Evolutionary conservation across 2,113 vertebrate species (phyloP).

Genomic region (Dinomys branickii): DNA sequence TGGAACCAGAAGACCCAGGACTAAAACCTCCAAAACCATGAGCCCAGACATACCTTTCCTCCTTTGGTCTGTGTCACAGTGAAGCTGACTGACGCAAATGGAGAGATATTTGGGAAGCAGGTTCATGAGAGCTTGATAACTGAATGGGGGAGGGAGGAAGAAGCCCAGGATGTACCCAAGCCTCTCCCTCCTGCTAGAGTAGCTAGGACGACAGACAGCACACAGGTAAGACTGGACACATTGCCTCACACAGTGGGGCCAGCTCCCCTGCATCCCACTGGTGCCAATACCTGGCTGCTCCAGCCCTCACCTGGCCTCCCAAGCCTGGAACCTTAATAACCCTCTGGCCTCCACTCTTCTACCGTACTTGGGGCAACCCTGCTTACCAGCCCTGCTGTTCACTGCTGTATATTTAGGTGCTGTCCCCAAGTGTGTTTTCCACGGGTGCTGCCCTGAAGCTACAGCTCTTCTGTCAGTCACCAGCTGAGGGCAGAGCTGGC

Average conservation of each 20-base stretch:
- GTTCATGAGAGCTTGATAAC: background rate
- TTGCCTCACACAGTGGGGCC: background rate
- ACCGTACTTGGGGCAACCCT: background rate
- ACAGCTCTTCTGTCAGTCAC: background rate
- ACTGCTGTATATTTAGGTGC: background rate
- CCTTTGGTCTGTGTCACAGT: background rate
- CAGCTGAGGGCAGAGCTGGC: background rate
- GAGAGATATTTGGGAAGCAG: background rate
- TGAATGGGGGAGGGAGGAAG: background rate
- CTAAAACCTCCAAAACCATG: background rate
- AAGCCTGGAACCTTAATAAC: background rate
- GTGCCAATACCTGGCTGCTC: background rate
- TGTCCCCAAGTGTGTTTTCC: background rate
- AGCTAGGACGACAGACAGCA: background rate
- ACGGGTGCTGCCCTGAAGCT: background rate
- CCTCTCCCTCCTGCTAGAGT: background rate
- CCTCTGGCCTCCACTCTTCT: background rate
- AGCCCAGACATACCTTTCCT: background rate
- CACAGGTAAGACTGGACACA: background rate
- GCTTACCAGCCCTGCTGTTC: background rate
- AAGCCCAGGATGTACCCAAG: background rate
- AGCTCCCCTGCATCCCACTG: background rate
- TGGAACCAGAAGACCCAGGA: background rate
- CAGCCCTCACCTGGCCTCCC: background rate
- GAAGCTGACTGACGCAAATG: background rate